Percentiles rank a stretch among this genome's conserved stretches.
Conservation (phyloP, 2,888 invertebrate species). For the Brachyopa scutellaris region DNA sequence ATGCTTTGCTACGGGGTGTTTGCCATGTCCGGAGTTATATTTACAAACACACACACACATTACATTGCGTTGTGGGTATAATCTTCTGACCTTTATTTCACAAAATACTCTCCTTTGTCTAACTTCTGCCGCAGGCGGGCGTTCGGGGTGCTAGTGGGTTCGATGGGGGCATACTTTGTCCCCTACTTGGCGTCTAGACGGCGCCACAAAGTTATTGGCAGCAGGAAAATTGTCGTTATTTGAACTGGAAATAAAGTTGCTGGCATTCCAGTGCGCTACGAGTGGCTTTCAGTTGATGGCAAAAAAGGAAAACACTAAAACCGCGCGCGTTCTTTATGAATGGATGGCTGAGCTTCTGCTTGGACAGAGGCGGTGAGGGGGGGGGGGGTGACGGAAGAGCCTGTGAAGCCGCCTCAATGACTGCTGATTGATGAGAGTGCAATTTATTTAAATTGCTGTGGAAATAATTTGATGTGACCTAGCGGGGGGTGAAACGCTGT, state of each 20-base stretch:
- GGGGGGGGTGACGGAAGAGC: too few relatives aligned
- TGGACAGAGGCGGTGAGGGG: too few relatives aligned
- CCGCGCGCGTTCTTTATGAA: conserved; percentile 2
- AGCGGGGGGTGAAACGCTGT: not conserved
- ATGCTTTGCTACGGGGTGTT: conserved; percentile 18
- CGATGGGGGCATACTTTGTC: not conserved
- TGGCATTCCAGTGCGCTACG: not conserved
- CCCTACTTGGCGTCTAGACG: conserved; percentile 63
- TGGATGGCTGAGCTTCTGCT: conserved; percentile 1
- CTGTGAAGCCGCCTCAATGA: conserved; percentile 44
- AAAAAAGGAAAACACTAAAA: conserved; percentile 7
- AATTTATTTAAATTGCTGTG: conserved; percentile 65
- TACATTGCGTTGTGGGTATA: conserved; percentile 19
- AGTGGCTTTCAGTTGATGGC: not conserved
- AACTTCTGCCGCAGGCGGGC: conserved; percentile 26
- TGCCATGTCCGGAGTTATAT: conserved; percentile 13
- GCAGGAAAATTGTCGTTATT: conserved; percentile 54
- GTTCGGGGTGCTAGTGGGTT: not conserved
- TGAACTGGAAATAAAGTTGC: conserved; percentile 42
- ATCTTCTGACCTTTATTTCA: conserved; percentile 60
- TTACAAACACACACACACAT: too few relatives aligned
- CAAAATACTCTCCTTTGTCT: conserved; percentile 30
- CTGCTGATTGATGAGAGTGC: conserved; percentile 67
- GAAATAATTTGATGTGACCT: conserved; percentile 56
- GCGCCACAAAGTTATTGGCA: conserved; percentile 62